phyloP scores from a whole-genome alignment of 2,113 vertebrate species.

The Pomatorhinus ruficollis region DNA sequence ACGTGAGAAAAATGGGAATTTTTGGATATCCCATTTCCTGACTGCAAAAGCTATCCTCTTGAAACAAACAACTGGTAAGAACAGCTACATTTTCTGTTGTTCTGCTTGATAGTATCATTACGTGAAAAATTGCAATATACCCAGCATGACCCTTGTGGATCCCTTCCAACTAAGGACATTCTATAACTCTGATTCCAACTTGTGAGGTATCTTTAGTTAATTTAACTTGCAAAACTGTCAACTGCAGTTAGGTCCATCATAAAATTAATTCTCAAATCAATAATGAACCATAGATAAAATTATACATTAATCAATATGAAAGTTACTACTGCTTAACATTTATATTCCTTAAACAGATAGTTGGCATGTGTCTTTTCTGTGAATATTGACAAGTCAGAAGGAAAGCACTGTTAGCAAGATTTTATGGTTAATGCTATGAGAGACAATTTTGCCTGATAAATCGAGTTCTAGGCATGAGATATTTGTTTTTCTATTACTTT shows the following conservation, averaged over 20 bases:
- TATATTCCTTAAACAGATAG: background rate
- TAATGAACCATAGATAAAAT: constrained; percentile 19
- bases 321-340: background rate
- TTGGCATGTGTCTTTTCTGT: background rate
- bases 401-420: background rate
- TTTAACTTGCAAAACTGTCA: background rate
- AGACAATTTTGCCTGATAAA: background rate
- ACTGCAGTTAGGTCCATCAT: background rate
- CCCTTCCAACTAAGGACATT: background rate
- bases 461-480: background rate
- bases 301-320: background rate
- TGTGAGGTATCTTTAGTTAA: background rate
- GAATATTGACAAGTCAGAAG: background rate
- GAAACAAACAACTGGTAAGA: background rate
- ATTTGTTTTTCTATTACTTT: background rate
- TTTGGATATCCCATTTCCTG: background rate
- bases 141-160: background rate
- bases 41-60: background rate
- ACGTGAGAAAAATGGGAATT: background rate
- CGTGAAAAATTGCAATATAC: background rate
- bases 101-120: background rate
- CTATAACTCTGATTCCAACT: background rate
- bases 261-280: constrained; percentile 40
- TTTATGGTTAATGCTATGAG: background rate
- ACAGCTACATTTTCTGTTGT: background rate